Conservation (phyloP, 2,888 invertebrate species). For the Melanostoma scalare region DNA sequence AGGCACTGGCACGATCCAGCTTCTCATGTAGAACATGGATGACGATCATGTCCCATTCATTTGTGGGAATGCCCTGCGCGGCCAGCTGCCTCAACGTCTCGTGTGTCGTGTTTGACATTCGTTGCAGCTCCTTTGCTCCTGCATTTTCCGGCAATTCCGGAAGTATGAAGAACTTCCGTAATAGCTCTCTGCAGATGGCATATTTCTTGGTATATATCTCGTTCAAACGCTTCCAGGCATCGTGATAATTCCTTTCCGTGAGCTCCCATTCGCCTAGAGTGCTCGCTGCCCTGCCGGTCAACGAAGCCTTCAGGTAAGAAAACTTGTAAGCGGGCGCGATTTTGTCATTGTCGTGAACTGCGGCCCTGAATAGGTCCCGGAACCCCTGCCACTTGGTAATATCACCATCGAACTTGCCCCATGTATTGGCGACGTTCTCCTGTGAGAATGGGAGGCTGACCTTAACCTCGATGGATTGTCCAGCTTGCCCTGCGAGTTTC, state of each 20-base stretch:
- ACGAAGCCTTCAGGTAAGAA: constrained; percentile 16
- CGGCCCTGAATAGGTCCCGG: neutral
- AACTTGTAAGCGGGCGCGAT: constrained; percentile 28
- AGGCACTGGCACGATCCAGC: neutral
- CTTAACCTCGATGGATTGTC: neutral
- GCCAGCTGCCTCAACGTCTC: neutral
- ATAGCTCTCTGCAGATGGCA: neutral
- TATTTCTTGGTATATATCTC: constrained; percentile 3
- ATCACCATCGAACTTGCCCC: constrained; percentile 42
- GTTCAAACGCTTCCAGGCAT: constrained; percentile 30
- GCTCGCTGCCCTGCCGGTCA: neutral
- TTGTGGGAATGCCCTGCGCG: neutral
- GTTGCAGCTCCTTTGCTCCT: neutral
- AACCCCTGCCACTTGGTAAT: constrained; percentile 22
- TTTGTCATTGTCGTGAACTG: neutral
- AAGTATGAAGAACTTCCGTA: neutral
- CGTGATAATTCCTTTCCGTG: constrained; percentile 40
- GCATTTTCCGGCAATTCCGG: neutral
- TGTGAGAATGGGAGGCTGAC: constrained; percentile 16
- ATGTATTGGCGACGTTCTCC: constrained; percentile 10
- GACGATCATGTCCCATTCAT: neutral
- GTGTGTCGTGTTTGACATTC: neutral
- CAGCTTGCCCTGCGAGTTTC: too few relatives aligned
- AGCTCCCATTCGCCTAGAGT: constrained; percentile 44
- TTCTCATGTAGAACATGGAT: constrained; percentile 10